A percentile compares a stretch with the other conserved stretches of the same genome.
These are phyloP conservation scores for Odontophorus gujanensis DNA, from an alignment of 2,113 vertebrate genomes.

Conservation along the genomic window DNA sequence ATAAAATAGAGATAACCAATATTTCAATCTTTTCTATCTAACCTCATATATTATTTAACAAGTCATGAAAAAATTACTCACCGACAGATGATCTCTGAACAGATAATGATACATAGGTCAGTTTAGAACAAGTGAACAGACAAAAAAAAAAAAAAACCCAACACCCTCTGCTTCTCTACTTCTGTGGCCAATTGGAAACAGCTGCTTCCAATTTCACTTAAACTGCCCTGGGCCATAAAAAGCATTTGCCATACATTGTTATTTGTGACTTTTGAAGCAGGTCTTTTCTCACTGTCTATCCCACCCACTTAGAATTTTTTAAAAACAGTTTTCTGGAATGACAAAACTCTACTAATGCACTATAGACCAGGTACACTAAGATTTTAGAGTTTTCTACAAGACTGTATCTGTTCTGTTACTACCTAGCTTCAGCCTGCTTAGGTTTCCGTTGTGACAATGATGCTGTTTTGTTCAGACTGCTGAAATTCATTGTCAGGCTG, in stretches of 20 bases:
- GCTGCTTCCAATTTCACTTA: neutral
- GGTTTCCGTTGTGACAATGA: fast-evolving
- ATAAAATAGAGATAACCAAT: neutral
- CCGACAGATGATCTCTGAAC: neutral
- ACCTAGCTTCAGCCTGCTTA: neutral
- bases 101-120: fast-evolving
- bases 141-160: neutral
- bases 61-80: neutral
- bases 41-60: neutral
- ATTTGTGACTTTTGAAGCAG: neutral
- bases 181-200: neutral
- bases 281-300: neutral
- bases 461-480: neutral
- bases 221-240: neutral
- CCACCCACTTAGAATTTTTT: neutral
- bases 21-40: neutral
- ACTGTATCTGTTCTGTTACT: neutral
- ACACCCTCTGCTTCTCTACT: neutral
- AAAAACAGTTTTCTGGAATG: neutral
- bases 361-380: neutral
- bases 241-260: neutral
- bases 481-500: neutral
- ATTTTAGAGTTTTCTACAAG: neutral
- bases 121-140: neutral
- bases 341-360: neutral